Conservation (phyloP, 2,113 vertebrate species). For the Corythornis cristatus region DNA sequence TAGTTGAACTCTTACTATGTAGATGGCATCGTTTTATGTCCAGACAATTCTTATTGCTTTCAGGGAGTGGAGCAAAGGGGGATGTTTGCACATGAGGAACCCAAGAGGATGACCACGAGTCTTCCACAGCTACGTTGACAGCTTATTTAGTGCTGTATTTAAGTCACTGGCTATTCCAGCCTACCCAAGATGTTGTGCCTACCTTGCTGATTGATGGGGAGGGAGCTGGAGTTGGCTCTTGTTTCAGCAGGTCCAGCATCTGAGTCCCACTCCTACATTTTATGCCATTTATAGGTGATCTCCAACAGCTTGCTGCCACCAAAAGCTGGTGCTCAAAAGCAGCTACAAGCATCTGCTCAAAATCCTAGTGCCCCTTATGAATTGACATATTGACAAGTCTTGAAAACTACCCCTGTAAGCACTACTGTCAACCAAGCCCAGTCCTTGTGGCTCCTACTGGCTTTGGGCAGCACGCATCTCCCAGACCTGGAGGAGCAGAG, state of each 20-base stretch:
- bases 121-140: background rate
- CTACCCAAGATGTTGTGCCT: background rate
- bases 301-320: background rate
- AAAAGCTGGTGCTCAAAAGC: background rate
- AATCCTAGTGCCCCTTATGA: background rate
- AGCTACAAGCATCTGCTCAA: background rate
- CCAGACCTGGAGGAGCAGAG: background rate
- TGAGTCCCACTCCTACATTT: background rate
- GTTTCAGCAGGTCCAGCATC: background rate
- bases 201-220: background rate
- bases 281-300: background rate
- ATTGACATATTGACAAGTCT: background rate
- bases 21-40: background rate
- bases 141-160: background rate
- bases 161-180: background rate
- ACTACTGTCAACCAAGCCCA: accelerated
- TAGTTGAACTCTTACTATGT: background rate
- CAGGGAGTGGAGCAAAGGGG: background rate
- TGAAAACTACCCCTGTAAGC: background rate
- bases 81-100: background rate
- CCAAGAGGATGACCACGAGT: background rate
- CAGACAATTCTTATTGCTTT: background rate
- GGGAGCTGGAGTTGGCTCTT: background rate
- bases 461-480: background rate
- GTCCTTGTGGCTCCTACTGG: accelerated